Evolutionary conservation across 2,797 vertebrate genomes (phyloP).

Genomic region (Chaetophractus vellerosus): DNA sequence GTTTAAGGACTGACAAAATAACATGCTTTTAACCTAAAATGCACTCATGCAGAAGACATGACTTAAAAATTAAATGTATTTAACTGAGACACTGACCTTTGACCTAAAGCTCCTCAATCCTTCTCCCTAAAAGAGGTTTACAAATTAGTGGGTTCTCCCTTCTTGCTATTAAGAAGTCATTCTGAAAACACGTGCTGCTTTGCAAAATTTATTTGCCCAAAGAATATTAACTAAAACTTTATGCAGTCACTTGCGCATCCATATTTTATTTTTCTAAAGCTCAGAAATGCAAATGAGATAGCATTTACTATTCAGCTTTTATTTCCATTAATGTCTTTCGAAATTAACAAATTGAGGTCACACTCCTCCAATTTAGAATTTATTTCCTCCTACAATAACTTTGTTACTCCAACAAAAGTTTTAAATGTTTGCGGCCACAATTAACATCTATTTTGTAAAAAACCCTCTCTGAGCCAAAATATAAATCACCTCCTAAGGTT

Average conservation of each 20-base stretch:
- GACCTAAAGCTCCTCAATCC: not conserved
- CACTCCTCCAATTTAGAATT: not conserved
- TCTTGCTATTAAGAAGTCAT: not conserved
- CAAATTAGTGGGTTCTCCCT: not conserved
- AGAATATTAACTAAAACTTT: not conserved
- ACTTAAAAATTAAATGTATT: not conserved
- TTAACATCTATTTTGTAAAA: not conserved
- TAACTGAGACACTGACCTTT: not conserved
- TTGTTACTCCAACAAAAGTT: slow-evolving; percentile 53
- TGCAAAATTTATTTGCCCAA: slow-evolving; percentile 50
- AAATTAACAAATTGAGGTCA: slow-evolving; percentile 54
- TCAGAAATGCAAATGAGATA: slow-evolving; percentile 36
- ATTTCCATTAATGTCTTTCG: slow-evolving; percentile 16
- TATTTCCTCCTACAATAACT: slow-evolving; percentile 46
- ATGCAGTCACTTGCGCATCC: not conserved
- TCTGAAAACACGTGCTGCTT: not conserved
- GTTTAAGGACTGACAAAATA: not conserved
- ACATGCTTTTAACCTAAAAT: not conserved
- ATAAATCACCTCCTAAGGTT: not conserved
- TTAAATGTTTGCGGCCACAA: slow-evolving; percentile 51
- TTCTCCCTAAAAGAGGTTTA: slow-evolving; percentile 41
- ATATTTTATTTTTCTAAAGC: slow-evolving; percentile 35
- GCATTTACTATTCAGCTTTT: not conserved
- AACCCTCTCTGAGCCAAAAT: not conserved
- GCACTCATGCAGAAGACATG: not conserved